Conservation (phyloP, 2,888 invertebrate species). For the Nymphalis polychloros region DNA sequence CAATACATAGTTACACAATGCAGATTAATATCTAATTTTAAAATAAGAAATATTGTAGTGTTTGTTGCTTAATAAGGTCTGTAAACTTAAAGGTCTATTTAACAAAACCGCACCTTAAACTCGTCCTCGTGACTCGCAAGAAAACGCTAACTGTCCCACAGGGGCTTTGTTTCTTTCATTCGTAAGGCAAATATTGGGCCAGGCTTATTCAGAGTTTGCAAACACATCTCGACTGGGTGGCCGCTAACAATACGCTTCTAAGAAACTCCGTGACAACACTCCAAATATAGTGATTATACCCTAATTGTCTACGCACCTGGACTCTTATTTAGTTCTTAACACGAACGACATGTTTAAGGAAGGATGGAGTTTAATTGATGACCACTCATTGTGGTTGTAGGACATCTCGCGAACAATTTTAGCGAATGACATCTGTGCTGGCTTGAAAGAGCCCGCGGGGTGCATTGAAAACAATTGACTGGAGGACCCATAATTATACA, state of each 20-base stretch:
- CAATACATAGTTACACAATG: too few species aligned
- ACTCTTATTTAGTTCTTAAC: slow-evolving; percentile 71
- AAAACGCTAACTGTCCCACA: slow-evolving; percentile 74
- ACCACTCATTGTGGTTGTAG: slow-evolving; percentile 37
- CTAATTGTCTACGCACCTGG: slow-evolving; percentile 78
- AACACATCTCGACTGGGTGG: slow-evolving; percentile 77
- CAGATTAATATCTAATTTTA: too few species aligned
- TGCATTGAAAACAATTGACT: slow-evolving; percentile 1
- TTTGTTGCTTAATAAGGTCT: too few species aligned
- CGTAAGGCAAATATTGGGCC: slow-evolving; percentile 78
- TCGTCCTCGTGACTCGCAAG: slow-evolving; percentile 60
- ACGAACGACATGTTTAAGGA: slow-evolving; percentile 65
- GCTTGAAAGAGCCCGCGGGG: background rate
- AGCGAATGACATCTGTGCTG: slow-evolving; percentile 7
- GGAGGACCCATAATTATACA: background rate
- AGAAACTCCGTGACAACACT: slow-evolving; percentile 78
- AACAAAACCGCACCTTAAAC: slow-evolving; percentile 53
- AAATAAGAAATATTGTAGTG: background rate
- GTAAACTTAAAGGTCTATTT: background rate
- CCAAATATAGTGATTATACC: slow-evolving; percentile 76
- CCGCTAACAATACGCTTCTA: slow-evolving; percentile 69
- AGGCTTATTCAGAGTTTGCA: slow-evolving; percentile 75
- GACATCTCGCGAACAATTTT: slow-evolving; percentile 34
- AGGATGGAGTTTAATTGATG: slow-evolving; percentile 42
- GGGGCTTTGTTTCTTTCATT: slow-evolving; percentile 78